These are phyloP conservation scores for Clarias laeviceps DNA, from an alignment of 2,797 vertebrate genomes.

Conservation along the genomic window DNA sequence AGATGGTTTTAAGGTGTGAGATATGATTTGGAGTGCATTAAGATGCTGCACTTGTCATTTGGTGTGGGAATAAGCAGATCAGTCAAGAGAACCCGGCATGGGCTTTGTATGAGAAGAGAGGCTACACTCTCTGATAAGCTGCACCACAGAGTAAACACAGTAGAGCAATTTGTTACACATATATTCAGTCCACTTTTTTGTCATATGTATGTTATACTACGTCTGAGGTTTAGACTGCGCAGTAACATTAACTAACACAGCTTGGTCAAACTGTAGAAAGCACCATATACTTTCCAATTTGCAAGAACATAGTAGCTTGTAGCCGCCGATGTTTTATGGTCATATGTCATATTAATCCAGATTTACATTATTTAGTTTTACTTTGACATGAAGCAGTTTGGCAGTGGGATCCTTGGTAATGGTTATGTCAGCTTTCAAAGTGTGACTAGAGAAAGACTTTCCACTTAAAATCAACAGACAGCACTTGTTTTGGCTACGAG, in stretches of 20 bases:
- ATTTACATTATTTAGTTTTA: constrained; percentile 32
- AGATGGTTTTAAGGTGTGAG: constrained; percentile 79
- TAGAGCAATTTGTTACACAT: constrained; percentile 28
- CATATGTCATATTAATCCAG: constrained; percentile 30
- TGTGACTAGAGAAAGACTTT: constrained; percentile 20
- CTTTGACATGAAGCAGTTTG: constrained; percentile 30
- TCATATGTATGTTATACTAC: constrained; percentile 7
- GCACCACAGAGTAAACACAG: constrained; percentile 27
- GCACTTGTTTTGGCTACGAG: constrained; percentile 39
- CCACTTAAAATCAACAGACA: constrained; percentile 34
- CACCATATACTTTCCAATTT: constrained; percentile 20
- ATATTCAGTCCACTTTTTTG: constrained; percentile 21
- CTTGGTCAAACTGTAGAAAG: constrained; percentile 26
- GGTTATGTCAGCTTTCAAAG: constrained; percentile 43
- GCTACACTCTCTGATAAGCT: constrained; percentile 9
- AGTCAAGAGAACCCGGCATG: constrained; percentile 52
- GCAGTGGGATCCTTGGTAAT: constrained; percentile 15
- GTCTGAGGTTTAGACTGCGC: constrained; percentile 24
- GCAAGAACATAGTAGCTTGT: constrained; percentile 21
- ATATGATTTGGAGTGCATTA: constrained; percentile 79
- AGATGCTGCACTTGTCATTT: constrained; percentile 41
- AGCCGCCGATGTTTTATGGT: constrained; percentile 12
- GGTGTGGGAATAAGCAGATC: constrained; percentile 13
- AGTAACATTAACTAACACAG: constrained; percentile 44
- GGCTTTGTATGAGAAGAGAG: constrained; percentile 18